A percentile compares a stretch with the other conserved stretches of the same genome.
phyloP scores from a whole-genome alignment of 2,888 invertebrate genomes.

The Athalia circularis region DNA sequence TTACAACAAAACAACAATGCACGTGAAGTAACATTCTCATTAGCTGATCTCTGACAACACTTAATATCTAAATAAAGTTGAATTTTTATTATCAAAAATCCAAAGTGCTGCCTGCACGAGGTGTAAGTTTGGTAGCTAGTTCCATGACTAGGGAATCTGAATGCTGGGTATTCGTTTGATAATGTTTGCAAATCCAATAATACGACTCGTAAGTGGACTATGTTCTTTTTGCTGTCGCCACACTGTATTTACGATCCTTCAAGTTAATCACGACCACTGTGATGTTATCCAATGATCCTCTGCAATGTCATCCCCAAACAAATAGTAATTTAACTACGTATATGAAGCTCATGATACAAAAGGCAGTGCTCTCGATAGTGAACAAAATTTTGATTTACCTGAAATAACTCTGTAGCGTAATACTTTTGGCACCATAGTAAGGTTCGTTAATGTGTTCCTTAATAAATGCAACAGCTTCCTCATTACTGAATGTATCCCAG shows the following conservation, averaged over 20 bases:
- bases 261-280: constrained; percentile 94
- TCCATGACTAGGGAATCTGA: too few relatives aligned
- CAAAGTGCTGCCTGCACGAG: too few relatives aligned
- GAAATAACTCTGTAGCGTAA: constrained; percentile 92
- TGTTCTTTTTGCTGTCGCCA: constrained; percentile 48
- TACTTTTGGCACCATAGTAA: constrained; percentile 92
- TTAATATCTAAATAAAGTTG: too few relatives aligned
- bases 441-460: constrained; percentile 90
- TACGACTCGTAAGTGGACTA: neutral
- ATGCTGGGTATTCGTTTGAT: too few relatives aligned
- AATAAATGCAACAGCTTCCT: constrained; percentile 93
- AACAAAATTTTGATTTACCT: constrained; percentile 57
- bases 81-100: too few relatives aligned
- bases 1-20: too few relatives aligned
- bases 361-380: neutral
- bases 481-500: constrained; percentile 97
- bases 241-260: constrained; percentile 73
- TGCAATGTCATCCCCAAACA: constrained; percentile 59
- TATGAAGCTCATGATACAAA: neutral
- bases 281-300: constrained; percentile 96
- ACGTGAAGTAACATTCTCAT: too few relatives aligned
- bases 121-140: too few relatives aligned
- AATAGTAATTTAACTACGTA: neutral
- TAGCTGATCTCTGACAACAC: too few relatives aligned
- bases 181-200: too few relatives aligned